Percentiles rank a stretch among this genome's conserved stretches.
Conservation (phyloP, 1,140 invertebrate species). For the Spodoptera litura region DNA sequence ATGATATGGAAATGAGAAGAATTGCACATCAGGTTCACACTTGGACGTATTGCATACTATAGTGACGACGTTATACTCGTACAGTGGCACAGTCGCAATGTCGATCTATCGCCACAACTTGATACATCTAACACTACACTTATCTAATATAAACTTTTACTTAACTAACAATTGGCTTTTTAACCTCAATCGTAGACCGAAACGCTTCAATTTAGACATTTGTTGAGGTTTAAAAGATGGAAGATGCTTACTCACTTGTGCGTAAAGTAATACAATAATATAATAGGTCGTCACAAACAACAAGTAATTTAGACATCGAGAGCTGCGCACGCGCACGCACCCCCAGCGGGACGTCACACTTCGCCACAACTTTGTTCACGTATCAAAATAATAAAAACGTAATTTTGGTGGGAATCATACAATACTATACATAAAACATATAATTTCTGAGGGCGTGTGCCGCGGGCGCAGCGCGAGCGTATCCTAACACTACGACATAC, state of each 20-base stretch:
- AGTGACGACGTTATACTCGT: conserved; percentile 57
- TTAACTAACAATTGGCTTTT: conserved; percentile 79
- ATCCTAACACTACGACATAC: conserved; percentile 56
- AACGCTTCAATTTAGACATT: conserved; percentile 53
- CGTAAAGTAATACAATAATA: conserved; percentile 59
- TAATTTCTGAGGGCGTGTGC: conserved; percentile 17
- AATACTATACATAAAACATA: conserved; percentile 41
- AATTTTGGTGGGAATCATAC: conserved; percentile 47
- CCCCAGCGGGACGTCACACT: conserved; percentile 3
- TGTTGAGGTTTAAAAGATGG: conserved; percentile 58
- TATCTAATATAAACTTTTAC: conserved; percentile 75
- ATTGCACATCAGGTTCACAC: conserved; percentile 79
- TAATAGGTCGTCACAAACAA: conserved; percentile 53
- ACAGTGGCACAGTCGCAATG: conserved; percentile 63
- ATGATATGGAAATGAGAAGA: conserved; percentile 83
- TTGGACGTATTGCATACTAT: conserved; percentile 75
- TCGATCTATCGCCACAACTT: conserved; percentile 64
- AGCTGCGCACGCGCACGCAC: neutral
- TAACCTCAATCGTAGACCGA: conserved; percentile 60
- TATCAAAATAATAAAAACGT: conserved; percentile 22
- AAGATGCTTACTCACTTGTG: conserved; percentile 74
- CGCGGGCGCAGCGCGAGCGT: conserved; percentile 18
- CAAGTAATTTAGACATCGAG: conserved; percentile 55
- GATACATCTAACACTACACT: conserved; percentile 74
- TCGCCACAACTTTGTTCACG: conserved; percentile 22